phyloP scores from a whole-genome alignment of 2,113 vertebrate species.

The Melanerpes aurifrons region DNA sequence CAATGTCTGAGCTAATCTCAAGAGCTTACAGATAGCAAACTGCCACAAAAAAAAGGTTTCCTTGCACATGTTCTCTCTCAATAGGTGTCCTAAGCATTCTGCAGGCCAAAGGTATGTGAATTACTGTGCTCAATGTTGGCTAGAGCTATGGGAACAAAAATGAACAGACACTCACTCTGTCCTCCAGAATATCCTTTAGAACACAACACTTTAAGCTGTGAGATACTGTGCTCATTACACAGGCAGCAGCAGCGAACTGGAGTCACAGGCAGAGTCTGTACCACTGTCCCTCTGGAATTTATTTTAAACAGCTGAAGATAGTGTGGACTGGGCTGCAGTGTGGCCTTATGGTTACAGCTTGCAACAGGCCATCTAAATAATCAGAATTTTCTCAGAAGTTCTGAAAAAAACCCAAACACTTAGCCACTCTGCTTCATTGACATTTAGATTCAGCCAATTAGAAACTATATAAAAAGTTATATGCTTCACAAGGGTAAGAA shows the following conservation, averaged over 20 bases:
- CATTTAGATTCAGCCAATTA: neutral
- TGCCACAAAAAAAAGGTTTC: neutral
- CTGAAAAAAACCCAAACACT: neutral
- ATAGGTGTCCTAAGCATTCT: neutral
- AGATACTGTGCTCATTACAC: neutral
- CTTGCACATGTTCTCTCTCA: neutral
- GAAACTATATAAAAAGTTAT: neutral
- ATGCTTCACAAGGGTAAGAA: neutral
- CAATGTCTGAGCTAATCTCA: neutral
- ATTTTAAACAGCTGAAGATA: neutral
- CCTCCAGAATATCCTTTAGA: neutral
- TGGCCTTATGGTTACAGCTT: neutral
- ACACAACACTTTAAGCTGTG: neutral
- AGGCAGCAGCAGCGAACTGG: neutral
- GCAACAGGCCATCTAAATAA: neutral
- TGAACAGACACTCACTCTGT: neutral
- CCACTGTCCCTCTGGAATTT: neutral
- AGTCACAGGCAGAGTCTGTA: neutral
- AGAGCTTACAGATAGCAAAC: constrained; percentile 18
- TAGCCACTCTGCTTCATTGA: neutral
- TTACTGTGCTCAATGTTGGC: neutral
- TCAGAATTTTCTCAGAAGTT: neutral
- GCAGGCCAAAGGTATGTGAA: constrained; percentile 1
- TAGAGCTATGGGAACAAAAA: neutral
- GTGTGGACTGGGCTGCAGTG: neutral